phyloP scores from a whole-genome alignment of 2,888 invertebrate genomes.

The Eupithecia tripunctaria region DNA sequence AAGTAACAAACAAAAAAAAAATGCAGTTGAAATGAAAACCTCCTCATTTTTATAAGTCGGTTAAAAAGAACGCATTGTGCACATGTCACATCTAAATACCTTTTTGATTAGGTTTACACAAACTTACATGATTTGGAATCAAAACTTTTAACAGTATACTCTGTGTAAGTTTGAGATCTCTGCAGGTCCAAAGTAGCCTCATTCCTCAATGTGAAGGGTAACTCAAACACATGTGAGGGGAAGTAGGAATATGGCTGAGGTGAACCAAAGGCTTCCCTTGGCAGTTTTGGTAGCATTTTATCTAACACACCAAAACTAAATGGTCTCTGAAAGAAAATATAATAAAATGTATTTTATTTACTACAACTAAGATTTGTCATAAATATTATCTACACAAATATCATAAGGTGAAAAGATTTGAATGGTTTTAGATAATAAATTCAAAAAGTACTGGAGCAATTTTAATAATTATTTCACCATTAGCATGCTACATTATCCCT shows the following conservation, averaged over 20 bases:
- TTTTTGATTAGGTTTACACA: slow-evolving; percentile 2
- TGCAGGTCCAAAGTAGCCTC: slow-evolving; percentile 50
- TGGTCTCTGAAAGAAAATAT: slow-evolving; percentile 68
- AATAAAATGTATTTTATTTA: not conserved
- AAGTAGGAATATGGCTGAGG: slow-evolving; percentile 77
- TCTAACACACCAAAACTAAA: slow-evolving; percentile 76
- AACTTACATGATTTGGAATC: slow-evolving; percentile 73
- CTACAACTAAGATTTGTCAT: not conserved
- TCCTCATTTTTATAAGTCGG: too few species aligned
- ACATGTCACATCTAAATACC: not conserved
- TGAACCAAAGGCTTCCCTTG: slow-evolving; percentile 68
- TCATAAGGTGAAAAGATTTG: too few species aligned
- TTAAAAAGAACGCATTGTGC: too few species aligned
- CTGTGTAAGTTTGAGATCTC: slow-evolving; percentile 62
- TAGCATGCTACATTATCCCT: too few species aligned
- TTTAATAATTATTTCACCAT: too few species aligned
- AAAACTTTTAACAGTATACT: slow-evolving; percentile 73
- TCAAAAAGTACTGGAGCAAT: too few species aligned
- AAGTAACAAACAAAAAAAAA: too few species aligned
- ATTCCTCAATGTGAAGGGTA: slow-evolving; percentile 69
- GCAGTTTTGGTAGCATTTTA: slow-evolving; percentile 76
- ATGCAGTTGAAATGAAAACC: too few species aligned
- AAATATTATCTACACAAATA: too few species aligned
- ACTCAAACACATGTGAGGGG: slow-evolving; percentile 75
- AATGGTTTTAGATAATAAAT: too few species aligned